Evolutionary conservation across 2,113 vertebrate species (phyloP).

Genomic region (Toxostoma redivivum): DNA sequence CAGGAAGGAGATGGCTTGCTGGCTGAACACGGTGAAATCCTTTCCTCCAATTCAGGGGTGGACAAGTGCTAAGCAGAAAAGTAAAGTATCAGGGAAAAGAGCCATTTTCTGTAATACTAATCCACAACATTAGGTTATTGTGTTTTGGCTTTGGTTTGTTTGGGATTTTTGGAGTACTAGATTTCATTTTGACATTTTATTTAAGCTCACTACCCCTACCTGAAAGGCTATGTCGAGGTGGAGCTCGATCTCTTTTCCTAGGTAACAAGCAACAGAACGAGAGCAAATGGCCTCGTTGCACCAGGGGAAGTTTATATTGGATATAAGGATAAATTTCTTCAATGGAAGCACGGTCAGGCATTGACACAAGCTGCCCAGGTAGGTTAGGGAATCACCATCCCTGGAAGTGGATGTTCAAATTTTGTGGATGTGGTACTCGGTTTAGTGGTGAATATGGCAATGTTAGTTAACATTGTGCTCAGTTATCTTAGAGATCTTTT

Average conservation of each 20-base stretch:
- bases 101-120: neutral
- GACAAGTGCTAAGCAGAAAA: neutral
- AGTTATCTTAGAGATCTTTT: neutral
- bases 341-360: neutral
- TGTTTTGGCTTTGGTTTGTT: neutral
- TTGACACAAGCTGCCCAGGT: neutral
- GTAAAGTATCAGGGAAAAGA: neutral
- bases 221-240: neutral
- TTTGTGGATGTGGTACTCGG: neutral
- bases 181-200: neutral
- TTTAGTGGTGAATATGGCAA: neutral
- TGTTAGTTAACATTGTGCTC: fast-evolving
- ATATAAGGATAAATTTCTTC: neutral
- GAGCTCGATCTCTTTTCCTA: neutral
- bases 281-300: neutral
- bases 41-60: fast-evolving
- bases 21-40: neutral
- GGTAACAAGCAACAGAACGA: neutral
- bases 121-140: no score
- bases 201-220: neutral
- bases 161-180: neutral
- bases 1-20: neutral
- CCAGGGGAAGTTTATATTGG: neutral
- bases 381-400: neutral
- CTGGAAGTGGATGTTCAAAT: neutral